Evolutionary conservation across 2,888 invertebrate species (phyloP).

Genomic region (Epistrophe grossulariae): DNA sequence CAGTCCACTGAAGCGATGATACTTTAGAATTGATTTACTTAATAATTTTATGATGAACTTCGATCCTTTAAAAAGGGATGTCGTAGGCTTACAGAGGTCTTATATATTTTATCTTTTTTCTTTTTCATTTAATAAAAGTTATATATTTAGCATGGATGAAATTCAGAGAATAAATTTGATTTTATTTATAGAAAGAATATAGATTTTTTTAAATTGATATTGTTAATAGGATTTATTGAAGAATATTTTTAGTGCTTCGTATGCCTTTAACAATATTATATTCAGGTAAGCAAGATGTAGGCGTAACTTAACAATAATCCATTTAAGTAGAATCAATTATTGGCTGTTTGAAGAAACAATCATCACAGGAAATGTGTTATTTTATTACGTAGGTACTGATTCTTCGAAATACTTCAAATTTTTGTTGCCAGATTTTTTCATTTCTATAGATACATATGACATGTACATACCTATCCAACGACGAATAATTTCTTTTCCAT

Average conservation of each 20-base stretch:
- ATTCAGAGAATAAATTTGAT: background rate
- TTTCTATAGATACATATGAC: too few relatives aligned
- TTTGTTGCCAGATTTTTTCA: too few relatives aligned
- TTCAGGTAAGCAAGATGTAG: background rate
- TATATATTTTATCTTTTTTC: background rate
- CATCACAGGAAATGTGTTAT: too few relatives aligned
- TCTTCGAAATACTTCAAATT: too few relatives aligned
- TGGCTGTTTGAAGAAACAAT: too few relatives aligned
- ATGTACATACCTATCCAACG: too few relatives aligned
- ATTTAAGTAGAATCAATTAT: too few relatives aligned
- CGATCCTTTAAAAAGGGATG: background rate
- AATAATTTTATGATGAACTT: conserved; percentile 2
- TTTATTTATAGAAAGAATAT: background rate
- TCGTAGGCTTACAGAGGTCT: background rate
- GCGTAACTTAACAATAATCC: too few relatives aligned
- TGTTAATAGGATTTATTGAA: too few relatives aligned
- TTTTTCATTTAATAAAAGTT: conserved; percentile 3
- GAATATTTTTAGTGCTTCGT: background rate
- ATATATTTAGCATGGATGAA: conserved; percentile 16
- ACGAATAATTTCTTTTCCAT: too few relatives aligned
- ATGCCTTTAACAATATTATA: background rate
- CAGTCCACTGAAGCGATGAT: conserved; percentile 8
- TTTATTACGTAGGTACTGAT: too few relatives aligned
- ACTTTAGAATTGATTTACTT: conserved; percentile 15
- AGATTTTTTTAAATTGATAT: background rate